These are phyloP conservation scores for Callorhinus ursinus DNA, from an alignment of 2,113 vertebrate species.

Conservation along the genomic window DNA sequence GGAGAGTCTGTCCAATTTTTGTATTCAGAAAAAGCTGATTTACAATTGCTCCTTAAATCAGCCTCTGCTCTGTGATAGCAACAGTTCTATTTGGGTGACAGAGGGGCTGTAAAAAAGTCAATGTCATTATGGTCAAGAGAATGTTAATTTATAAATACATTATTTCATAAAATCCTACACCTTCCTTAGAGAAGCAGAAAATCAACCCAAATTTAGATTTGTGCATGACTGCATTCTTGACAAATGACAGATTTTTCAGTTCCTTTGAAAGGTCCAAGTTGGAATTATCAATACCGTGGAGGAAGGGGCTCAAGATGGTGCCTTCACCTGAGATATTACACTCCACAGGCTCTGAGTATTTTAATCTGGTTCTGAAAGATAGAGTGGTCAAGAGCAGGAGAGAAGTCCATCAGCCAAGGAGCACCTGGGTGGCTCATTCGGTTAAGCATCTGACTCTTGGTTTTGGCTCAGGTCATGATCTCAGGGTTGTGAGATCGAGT, in stretches of 20 bases:
- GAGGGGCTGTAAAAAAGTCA: neutral
- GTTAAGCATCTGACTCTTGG: neutral
- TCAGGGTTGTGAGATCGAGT: neutral
- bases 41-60: neutral
- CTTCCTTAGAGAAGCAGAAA: neutral
- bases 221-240: neutral
- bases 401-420: neutral
- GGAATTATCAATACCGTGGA: rapidly evolving
- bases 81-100: neutral
- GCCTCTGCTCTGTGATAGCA: neutral
- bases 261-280: neutral
- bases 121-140: neutral
- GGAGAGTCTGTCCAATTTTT: neutral
- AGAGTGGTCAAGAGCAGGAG: neutral
- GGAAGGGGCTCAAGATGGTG: neutral
- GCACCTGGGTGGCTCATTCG: neutral
- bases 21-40: neutral
- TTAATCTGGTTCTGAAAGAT: neutral
- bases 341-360: neutral
- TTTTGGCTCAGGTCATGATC: neutral
- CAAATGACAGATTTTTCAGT: neutral
- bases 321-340: neutral
- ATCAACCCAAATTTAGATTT: neutral
- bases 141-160: neutral
- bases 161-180: neutral